phyloP scores from a whole-genome alignment of 2,888 invertebrate genomes.

The Sussaba pulchella region DNA sequence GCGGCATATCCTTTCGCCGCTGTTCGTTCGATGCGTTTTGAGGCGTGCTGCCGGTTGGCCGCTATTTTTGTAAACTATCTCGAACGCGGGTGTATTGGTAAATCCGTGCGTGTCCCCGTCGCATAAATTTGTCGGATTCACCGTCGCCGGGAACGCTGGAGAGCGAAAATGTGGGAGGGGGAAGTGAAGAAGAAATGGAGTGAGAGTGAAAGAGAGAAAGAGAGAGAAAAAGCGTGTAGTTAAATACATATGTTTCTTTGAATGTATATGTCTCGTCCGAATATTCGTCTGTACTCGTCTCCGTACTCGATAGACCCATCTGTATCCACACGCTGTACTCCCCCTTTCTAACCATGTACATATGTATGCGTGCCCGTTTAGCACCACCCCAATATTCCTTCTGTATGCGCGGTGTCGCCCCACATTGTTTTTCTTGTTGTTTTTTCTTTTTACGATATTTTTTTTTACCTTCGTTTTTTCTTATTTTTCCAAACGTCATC shows the following conservation, averaged over 20 bases:
- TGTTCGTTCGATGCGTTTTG: constrained; percentile 58
- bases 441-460: background rate
- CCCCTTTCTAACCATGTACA: constrained; percentile 44
- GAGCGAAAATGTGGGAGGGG: constrained; percentile 11
- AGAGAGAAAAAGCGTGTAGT: background rate
- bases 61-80: constrained; percentile 57
- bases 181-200: constrained; percentile 3
- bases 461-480: constrained; percentile 1
- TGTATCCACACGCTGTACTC: constrained; percentile 54
- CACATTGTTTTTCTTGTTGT: background rate
- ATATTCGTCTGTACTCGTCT: constrained; percentile 55
- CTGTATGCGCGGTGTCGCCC: constrained; percentile 35
- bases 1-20: constrained; percentile 45
- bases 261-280: constrained; percentile 60
- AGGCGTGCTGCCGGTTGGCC: constrained; percentile 60
- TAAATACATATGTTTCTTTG: constrained; percentile 56
- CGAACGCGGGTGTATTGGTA: background rate
- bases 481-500: background rate
- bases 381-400: constrained; percentile 21
- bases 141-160: background rate
- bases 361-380: constrained; percentile 49
- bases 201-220: background rate
- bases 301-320: constrained; percentile 62
- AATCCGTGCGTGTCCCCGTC: constrained; percentile 12
- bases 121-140: constrained; percentile 54